phyloP scores from a whole-genome alignment of 2,797 vertebrate species.

The Gambusia yucatana region DNA sequence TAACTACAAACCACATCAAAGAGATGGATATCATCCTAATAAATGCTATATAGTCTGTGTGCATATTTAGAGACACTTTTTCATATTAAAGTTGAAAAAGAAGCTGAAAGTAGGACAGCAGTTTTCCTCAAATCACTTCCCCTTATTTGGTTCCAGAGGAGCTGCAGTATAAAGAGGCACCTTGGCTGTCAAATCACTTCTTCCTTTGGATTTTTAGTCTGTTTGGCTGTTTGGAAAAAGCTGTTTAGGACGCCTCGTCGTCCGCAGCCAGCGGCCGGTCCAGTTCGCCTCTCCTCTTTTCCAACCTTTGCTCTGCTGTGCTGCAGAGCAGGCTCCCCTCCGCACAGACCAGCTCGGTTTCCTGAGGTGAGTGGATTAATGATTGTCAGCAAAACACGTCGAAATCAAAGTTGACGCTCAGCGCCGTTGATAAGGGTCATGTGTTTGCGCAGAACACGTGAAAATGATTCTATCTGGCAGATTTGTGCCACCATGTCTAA shows the following conservation, averaged over 20 bases:
- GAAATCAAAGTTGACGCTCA: conserved; percentile 34
- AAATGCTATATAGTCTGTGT: conserved; percentile 26
- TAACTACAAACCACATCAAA: not conserved
- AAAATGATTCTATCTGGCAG: not conserved
- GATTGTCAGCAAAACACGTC: conserved; percentile 62
- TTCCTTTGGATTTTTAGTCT: conserved; percentile 55
- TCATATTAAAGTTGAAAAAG: conserved; percentile 52
- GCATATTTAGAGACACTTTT: conserved; percentile 52
- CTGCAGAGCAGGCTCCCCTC: conserved; percentile 45
- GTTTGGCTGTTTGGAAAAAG: conserved; percentile 47
- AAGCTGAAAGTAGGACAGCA: conserved; percentile 66
- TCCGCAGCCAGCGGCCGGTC: conserved; percentile 35
- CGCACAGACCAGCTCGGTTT: conserved; percentile 43
- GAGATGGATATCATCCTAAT: conserved; percentile 27
- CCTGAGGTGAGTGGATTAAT: conserved; percentile 73
- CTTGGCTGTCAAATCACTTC: conserved; percentile 52
- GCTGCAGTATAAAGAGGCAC: conserved; percentile 44
- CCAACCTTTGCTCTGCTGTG: conserved; percentile 70
- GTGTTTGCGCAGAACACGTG: not conserved
- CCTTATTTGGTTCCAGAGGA: conserved; percentile 58
- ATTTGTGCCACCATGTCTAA: conserved; percentile 26
- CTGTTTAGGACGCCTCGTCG: conserved; percentile 38
- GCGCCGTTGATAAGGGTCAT: conserved; percentile 11
- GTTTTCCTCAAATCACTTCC: conserved; percentile 46
- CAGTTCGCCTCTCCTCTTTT: conserved; percentile 48